Conservation (phyloP, 35 echinoderm and acorn worm genomes). For the Ptychodera flava region DNA sequence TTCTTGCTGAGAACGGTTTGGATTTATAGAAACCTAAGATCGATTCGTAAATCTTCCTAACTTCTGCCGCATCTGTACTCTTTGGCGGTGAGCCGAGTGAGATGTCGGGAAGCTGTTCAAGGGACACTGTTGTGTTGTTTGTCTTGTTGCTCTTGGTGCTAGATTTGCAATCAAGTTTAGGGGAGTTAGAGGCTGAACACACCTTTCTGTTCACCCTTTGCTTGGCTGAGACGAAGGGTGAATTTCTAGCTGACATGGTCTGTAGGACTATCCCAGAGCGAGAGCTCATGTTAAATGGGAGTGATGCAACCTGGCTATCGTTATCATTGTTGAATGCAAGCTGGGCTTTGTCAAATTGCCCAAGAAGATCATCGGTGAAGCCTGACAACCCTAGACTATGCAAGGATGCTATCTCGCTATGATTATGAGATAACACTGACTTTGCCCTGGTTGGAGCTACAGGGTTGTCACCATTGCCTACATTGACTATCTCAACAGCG, state of each 20-base stretch:
- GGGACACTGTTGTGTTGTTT: background rate
- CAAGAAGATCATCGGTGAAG: background rate
- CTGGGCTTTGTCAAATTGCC: background rate
- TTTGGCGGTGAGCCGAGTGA: background rate
- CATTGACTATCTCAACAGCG: background rate
- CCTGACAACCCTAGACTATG: background rate
- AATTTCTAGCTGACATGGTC: background rate
- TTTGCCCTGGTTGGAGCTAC: background rate
- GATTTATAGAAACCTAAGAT: background rate
- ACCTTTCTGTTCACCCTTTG: background rate
- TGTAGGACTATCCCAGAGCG: no score
- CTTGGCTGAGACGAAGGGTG: background rate
- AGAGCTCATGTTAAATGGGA: no score
- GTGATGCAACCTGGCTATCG: background rate
- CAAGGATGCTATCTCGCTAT: background rate
- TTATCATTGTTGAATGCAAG: background rate
- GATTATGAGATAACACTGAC: background rate
- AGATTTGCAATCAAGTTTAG: background rate
- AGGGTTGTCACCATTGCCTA: background rate
- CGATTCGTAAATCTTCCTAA: background rate
- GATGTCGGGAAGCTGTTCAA: background rate
- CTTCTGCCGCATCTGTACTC: background rate
- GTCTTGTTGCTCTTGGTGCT: background rate
- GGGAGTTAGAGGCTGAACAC: background rate
- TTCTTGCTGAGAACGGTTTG: background rate